A percentile compares a stretch with the other conserved stretches of the same genome.
Evolutionary conservation across 1,140 invertebrate genomes (phyloP).

Genomic region (Heliconius nattereri): DNA sequence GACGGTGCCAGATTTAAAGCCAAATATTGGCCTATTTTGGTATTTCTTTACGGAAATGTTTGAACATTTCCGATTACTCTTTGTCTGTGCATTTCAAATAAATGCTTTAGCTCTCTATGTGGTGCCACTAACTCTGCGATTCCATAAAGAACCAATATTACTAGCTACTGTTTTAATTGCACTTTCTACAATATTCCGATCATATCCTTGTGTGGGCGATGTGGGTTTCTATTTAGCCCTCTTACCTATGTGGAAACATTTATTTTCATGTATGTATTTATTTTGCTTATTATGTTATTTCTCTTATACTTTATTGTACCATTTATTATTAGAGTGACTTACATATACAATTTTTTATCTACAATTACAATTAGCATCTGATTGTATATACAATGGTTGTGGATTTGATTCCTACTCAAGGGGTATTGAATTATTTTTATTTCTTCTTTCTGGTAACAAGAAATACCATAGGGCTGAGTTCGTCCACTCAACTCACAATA

Average conservation of each 20-base stretch:
- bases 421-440: too few species aligned
- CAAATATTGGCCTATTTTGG: constrained; percentile 99
- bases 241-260: constrained; percentile 94
- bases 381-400: too few species aligned
- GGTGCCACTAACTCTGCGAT: constrained; percentile 91
- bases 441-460: too few species aligned
- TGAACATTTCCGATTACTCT: constrained; percentile 97
- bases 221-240: constrained; percentile 95
- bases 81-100: constrained; percentile 98
- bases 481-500: too few species aligned
- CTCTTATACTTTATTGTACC: too few species aligned
- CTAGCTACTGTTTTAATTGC: constrained; percentile 92
- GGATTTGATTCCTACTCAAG: too few species aligned
- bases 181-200: constrained; percentile 95
- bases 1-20: constrained; percentile 95
- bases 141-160: constrained; percentile 93
- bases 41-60: constrained; percentile 99
- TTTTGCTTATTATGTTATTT: too few species aligned
- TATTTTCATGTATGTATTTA: constrained; percentile 90
- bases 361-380: too few species aligned
- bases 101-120: constrained; percentile 96
- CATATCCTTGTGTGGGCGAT: constrained; percentile 97
- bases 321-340: too few species aligned
- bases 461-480: too few species aligned
- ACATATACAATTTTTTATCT: too few species aligned